Evolutionary conservation across 64 coral and sea anemone genomes (phyloP).

Genomic region (Actinia equina): DNA sequence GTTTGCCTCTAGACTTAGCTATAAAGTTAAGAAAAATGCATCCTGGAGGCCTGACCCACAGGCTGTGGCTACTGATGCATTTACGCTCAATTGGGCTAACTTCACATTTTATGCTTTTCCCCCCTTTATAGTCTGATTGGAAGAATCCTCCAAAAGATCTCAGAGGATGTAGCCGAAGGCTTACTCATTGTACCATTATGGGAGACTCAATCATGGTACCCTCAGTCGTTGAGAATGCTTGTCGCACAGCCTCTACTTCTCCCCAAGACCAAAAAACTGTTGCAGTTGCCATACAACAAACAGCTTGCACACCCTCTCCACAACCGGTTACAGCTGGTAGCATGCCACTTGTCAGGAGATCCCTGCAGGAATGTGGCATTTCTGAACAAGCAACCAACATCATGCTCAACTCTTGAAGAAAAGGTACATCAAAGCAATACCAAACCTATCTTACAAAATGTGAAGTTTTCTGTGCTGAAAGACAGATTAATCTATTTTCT

Average conservation of each 20-base stretch:
- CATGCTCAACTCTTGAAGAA: constrained; percentile 50
- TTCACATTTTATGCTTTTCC: constrained; percentile 47
- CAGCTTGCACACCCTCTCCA: constrained; percentile 14
- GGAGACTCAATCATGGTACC: constrained; percentile 39
- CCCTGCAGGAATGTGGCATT: constrained; percentile 29
- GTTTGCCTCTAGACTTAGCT: constrained; percentile 58
- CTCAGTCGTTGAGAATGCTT: constrained; percentile 28
- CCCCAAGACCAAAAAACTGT: constrained; percentile 12
- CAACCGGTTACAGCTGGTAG: not conserved
- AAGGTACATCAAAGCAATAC: constrained; percentile 52
- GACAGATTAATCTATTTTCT: constrained; percentile 17
- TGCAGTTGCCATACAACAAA: constrained; percentile 16
- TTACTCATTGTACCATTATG: constrained; percentile 34
- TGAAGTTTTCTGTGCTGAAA: constrained; percentile 39
- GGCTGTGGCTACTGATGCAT: constrained; percentile 22
- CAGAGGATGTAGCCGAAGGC: constrained; percentile 5
- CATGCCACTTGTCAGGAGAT: constrained; percentile 46
- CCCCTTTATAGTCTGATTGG: constrained; percentile 37
- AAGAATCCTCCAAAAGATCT: constrained; percentile 17
- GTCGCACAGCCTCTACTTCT: constrained; percentile 16
- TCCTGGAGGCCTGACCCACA: constrained; percentile 57
- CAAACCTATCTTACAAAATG: constrained; percentile 46
- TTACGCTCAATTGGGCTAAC: constrained; percentile 27
- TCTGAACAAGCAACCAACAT: constrained; percentile 22
- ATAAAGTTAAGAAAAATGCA: constrained; percentile 35